Evolutionary conservation across 2,888 invertebrate genomes (phyloP), one percentile per base, ranked within the genome.

Genomic region (Leucozona laternaria): DNA sequence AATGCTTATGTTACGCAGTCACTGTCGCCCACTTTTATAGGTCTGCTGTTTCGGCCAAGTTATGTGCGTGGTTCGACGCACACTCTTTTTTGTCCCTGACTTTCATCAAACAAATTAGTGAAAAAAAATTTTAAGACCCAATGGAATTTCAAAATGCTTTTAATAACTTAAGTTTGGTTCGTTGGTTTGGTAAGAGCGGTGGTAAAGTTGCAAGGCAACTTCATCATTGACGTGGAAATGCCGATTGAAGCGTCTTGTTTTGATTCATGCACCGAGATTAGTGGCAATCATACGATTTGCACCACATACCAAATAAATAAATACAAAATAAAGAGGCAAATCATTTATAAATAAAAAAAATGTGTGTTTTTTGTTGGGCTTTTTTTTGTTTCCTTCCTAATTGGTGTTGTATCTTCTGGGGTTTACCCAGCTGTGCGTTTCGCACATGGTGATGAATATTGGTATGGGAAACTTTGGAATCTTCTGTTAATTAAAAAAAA

Each of bases 91-190:
- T 66, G 71, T 68, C 75, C 72, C 60, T 80, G 84, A 62, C 80
- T 85, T 85, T 80, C 76, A 57, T 77, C 34, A 80, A 80, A 80
- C 17, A 60, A 60, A 57, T 55, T 31, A 37, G 78, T 4, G 72
- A 84, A 34, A 45, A 31, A 34, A 62, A 50, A 6, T 48, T 50
- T 57, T 60, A 53, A 76, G 66, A 72, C 66, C 72, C 62, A 40
- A 50, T 77, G 85, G 80, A 78, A 80, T 85, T 79, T 80, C 84
- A 68, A 80, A 79, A 84, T 72, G n/a, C 28, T 3, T 55, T 64
- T 40, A 40, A 60, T 80, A 50, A 57, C 58, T 22, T 13, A 4
- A 50, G 15, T 62, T 53, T 17, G 62, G 73, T 50, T 75, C 28
- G 58, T 20, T 22, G 64, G 40, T 58, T 66, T 48, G 20, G 2